These are phyloP conservation scores for Branchellion lobata DNA, from an alignment of 2,888 invertebrate species.

Conservation along the genomic window DNA sequence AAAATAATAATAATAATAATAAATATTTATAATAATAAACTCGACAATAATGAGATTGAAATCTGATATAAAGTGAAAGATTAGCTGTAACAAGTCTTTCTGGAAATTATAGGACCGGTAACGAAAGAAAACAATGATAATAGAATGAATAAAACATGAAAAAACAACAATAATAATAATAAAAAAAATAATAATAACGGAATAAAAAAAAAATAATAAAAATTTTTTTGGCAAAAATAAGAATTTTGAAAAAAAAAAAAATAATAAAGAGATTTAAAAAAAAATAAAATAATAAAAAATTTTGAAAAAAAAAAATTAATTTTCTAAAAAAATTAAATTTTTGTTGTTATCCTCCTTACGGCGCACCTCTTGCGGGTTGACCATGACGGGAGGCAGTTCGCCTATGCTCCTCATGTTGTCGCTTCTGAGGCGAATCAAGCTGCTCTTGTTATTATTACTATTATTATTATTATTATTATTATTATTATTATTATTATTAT, in stretches of 20 bases:
- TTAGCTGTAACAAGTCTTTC: too few relatives aligned
- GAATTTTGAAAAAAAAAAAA: too few relatives aligned
- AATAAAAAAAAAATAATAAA: too few relatives aligned
- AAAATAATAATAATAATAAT: too few relatives aligned
- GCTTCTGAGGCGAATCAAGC: neutral
- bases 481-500: neutral
- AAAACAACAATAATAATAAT: conserved; percentile 16
- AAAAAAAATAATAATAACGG: too few relatives aligned
- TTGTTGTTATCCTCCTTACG: neutral
- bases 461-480: neutral
- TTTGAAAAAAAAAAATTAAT: neutral
- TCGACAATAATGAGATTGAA: too few relatives aligned
- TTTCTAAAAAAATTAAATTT: neutral
- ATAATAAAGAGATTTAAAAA: too few relatives aligned
- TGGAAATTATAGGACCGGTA: too few relatives aligned
- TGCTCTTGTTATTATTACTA: neutral
- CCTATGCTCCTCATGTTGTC: neutral
- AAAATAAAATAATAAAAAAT: too few relatives aligned
- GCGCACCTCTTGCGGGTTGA: neutral
- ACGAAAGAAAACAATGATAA: neutral
- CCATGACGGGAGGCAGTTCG: neutral
- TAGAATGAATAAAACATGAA: neutral
- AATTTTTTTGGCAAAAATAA: too few relatives aligned
- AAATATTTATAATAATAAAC: neutral
- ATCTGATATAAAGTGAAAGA: too few relatives aligned